Base-by-base conservation (phyloP, 2,797 vertebrate species). In the Periophthalmus magnuspinnatus region DNA sequence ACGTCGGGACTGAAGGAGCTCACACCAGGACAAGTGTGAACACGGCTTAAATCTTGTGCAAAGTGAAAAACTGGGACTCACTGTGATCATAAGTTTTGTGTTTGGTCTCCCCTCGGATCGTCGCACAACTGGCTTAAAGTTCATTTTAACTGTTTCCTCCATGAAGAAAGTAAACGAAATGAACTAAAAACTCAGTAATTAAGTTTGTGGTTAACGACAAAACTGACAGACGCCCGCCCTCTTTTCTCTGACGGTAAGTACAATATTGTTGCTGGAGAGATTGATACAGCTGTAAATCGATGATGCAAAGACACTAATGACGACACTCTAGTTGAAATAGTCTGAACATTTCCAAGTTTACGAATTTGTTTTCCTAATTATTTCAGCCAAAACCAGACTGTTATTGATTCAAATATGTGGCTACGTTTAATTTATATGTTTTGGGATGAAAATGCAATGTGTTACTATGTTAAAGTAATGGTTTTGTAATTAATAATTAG, bases 351-450 rank as follows among this genome's bases (percentile, higher is more conserved):
- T 68, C 34, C 47, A 71, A 70, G 5, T 45, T 45, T 45, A 45
- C 45, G 5, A 4, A 45, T 71, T 63, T 65, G 66, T 80, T 74
- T 78, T 48, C 76, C 34, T 73, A 19, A 81, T 78, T 58, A 66
- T 34, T 71, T 81, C 77, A 80, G 65, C 74, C 76, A 68, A 75
- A 84, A 78, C 58, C 76, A 74, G 86, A 86, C 85, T 86, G 83
- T 88, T 83, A 77, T 71, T 77, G 69, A 75, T 60, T 61, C 59
- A 28, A 28, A 22, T 62, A 60, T 67, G 65, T 70, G 64, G 62
- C 13, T 77, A 24, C 77, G 64, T 61, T 57, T 67, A 66, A n/a
- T 60, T 58, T 70, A 67, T 64, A 63, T 59, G 48, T 69, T 36
- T 57, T 63, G 28, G 70, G 11, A 68, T 41, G 28, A 38, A 34